These are phyloP conservation scores for Tylochromis polylepis DNA, from an alignment of 2,113 vertebrate genomes.

Conservation along the genomic window DNA sequence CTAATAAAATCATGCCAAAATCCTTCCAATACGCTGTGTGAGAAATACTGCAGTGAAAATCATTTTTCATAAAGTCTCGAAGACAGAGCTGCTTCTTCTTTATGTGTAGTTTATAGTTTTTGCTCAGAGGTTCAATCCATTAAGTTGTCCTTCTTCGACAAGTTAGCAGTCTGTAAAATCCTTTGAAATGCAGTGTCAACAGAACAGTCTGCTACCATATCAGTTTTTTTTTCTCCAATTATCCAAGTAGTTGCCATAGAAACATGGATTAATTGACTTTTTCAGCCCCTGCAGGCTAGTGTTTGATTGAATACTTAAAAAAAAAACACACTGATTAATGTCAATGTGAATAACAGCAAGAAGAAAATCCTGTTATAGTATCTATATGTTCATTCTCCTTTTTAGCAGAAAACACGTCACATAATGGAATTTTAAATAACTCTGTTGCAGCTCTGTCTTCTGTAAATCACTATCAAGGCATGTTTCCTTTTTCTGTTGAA, in stretches of 20 bases:
- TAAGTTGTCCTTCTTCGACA: conserved; percentile 18
- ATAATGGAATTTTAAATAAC: conserved; percentile 15
- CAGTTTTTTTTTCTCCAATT: neutral
- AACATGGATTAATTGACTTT: conserved; percentile 22
- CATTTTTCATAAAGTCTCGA: neutral
- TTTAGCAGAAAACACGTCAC: neutral
- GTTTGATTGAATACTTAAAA: conserved; percentile 7
- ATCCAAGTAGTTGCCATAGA: conserved; percentile 37
- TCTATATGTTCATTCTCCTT: neutral
- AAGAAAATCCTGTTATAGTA: neutral
- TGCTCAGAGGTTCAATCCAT: conserved; percentile 29
- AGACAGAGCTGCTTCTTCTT: conserved; percentile 4
- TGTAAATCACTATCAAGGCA: conserved; percentile 47
- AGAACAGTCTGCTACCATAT: neutral
- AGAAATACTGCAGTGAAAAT: neutral
- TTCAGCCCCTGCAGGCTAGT: neutral
- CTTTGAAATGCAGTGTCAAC: conserved; percentile 34
- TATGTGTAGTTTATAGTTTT: conserved; percentile 4
- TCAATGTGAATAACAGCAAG: neutral
- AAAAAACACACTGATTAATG: neutral
- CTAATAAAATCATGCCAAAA: neutral
- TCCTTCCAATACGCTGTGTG: neutral
- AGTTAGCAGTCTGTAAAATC: conserved; percentile 28
- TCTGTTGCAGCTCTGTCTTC: neutral
- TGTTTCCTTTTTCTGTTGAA: conserved; percentile 58